Conservation (phyloP, 2,888 invertebrate genomes). For the Druceiella hillmani region DNA sequence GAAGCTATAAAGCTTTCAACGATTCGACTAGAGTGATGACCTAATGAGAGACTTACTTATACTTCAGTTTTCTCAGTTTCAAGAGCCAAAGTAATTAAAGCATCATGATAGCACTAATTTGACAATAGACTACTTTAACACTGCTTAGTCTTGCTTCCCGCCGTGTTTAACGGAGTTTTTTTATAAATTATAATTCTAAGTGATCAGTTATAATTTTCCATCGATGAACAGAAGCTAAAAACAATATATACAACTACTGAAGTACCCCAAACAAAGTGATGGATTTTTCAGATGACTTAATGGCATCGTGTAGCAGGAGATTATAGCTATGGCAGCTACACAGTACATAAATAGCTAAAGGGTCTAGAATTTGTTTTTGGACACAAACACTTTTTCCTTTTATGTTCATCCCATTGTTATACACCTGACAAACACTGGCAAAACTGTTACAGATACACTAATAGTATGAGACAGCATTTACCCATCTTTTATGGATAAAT, state of each 20-base stretch:
- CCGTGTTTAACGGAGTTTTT: constrained; percentile 26
- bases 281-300: constrained; percentile 23
- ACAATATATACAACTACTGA: no score
- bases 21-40: no score
- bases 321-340: constrained; percentile 20
- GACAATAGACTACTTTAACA: constrained; percentile 26
- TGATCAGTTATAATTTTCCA: constrained; percentile 26
- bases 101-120: constrained; percentile 26
- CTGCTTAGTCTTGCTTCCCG: constrained; percentile 26
- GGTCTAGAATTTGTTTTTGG: constrained; percentile 8
- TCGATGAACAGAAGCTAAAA: constrained; percentile 23
- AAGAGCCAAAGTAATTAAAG: constrained; percentile 22
- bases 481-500: no score
- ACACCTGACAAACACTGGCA: no score
- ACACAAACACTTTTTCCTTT: neutral
- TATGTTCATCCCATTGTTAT: neutral
- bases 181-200: constrained; percentile 20
- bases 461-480: no score
- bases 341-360: constrained; percentile 16
- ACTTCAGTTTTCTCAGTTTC: no score
- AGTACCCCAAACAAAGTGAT: constrained; percentile 26
- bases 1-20: constrained; percentile 23
- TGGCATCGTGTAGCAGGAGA: constrained; percentile 19
- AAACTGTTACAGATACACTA: no score
- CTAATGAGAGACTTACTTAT: no score